Conservation (phyloP, 2,888 invertebrate genomes). For the Drosophila demipolita region DNA sequence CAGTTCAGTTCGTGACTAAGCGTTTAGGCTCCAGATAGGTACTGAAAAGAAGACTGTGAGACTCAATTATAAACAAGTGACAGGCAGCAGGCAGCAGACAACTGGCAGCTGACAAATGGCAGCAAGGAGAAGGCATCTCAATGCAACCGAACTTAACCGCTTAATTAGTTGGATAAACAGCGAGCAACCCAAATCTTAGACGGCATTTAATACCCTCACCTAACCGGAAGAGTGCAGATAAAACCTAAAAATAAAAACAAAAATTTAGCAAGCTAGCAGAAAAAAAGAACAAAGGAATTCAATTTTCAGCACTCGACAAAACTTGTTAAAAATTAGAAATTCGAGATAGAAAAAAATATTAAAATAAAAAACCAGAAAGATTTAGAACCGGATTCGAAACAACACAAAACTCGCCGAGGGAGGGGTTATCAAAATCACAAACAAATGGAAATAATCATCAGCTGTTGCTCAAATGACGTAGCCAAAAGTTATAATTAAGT, state of each 20-base stretch:
- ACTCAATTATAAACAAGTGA: conserved; percentile 44
- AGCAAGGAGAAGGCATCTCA: conserved; percentile 36
- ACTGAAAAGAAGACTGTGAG: conserved; percentile 6
- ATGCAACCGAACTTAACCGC: conserved; percentile 37
- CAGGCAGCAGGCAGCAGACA: conserved; percentile 34
- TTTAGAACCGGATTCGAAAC: conserved; percentile 73
- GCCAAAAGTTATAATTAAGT: conserved; percentile 74
- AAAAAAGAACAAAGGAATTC: conserved; percentile 63
- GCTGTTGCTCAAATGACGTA: conserved; percentile 68
- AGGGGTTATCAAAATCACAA: conserved; percentile 30
- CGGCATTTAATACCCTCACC: conserved; percentile 1
- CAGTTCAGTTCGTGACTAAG: conserved; percentile 68
- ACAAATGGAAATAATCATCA: conserved; percentile 45
- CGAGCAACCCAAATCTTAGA: conserved; percentile 12
- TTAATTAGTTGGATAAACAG: conserved; percentile 64
- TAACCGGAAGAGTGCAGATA: conserved; percentile 67
- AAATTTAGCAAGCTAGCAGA: conserved; percentile 36
- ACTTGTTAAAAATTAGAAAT: conserved; percentile 34
- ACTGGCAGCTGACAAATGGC: conserved; percentile 2
- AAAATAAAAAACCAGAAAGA: conserved; percentile 67
- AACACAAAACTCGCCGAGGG: conserved; percentile 55
- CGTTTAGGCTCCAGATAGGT: conserved; percentile 60
- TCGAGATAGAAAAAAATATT: background rate
- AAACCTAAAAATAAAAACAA: conserved; percentile 19
- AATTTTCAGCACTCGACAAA: conserved; percentile 39